Evolutionary conservation across 2,888 invertebrate genomes (phyloP), one percentile per base, ranked within the genome.

Genomic region (Caenorhabditis afra): DNA sequence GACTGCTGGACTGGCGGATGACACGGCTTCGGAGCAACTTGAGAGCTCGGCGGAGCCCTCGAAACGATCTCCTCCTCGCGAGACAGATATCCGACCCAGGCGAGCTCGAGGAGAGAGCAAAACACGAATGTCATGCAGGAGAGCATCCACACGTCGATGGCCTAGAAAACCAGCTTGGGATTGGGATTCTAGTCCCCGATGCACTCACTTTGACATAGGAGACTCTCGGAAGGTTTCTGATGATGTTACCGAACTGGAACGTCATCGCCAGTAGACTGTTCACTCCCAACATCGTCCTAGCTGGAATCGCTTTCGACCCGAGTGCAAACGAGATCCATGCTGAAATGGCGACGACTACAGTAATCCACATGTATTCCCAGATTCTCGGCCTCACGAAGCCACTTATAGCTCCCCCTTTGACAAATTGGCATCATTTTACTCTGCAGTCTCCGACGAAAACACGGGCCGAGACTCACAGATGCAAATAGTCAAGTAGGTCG

Each of bases 321-420:
- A 90, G 82, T n/a, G 87, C 90, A 47, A 90, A 90, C 0, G 89
- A 88, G 22, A 90, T 90, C 90, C 90, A 90, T 1, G 89, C 89
- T 90, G 80, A 44, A 89, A 71, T 39, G 12, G 0, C 12, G 1
- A 1, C 0, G 7, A 23, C 44, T 37, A 44, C 44, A 20, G 14
- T 55, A 18, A 22, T 47, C 14, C 37, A 12, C 39, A 20, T 22
- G 23, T 45, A 45, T 59, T 59, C 29, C 45, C 22, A n/a, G n/a
- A 11, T 23, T 22, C 14, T 22, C 29, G 7, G 29, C 29, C 29
- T 29, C 29, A 29, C 29, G 7, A 29, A 29, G 29, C 29, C 7
- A 29, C 29, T 29, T 29, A 29, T 29, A 29, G 22, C 18, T 23
- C 10, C 7, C 20, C 10, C 16, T 16, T 39, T 29, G 16, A 22